Evolutionary conservation across 2,797 vertebrate genomes (phyloP).

Genomic region (Etheostoma perlongum): DNA sequence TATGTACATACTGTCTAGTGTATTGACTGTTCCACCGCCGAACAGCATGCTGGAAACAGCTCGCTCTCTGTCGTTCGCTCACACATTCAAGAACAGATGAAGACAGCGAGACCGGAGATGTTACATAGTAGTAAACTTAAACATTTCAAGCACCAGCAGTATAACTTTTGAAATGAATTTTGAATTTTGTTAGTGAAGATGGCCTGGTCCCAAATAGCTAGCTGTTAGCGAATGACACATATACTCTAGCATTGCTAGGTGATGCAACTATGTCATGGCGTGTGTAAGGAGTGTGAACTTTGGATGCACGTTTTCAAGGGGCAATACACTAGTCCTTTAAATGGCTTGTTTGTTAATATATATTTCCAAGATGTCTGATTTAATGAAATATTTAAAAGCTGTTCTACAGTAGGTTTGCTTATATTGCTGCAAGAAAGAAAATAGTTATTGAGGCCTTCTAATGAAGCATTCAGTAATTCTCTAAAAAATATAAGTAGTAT

Average conservation of each 20-base stretch:
- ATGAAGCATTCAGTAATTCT: slow-evolving; percentile 9
- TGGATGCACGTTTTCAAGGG: no score
- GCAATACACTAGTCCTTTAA: slow-evolving; percentile 4
- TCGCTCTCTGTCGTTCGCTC: not conserved
- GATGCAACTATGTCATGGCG: no score
- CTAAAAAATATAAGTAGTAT: not conserved
- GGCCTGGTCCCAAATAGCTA: no score
- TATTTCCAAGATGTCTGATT: not conserved
- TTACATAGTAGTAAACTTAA: no score
- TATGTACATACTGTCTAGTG: no score
- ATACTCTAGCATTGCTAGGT: no score
- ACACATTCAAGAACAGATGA: not conserved
- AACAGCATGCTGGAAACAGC: not conserved
- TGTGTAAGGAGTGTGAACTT: no score
- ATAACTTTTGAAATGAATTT: no score
- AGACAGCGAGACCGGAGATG: not conserved
- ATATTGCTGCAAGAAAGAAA: slow-evolving; percentile 10
- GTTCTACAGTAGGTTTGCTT: not conserved
- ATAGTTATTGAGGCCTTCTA: not conserved
- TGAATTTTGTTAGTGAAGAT: no score
- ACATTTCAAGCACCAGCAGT: no score
- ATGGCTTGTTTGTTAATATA: slow-evolving; percentile 6
- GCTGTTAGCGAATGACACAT: no score
- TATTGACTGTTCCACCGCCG: not conserved
- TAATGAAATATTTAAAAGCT: not conserved